Evolutionary conservation across 2,888 invertebrate genomes (phyloP).

Genomic region (Cephus nigrinus): DNA sequence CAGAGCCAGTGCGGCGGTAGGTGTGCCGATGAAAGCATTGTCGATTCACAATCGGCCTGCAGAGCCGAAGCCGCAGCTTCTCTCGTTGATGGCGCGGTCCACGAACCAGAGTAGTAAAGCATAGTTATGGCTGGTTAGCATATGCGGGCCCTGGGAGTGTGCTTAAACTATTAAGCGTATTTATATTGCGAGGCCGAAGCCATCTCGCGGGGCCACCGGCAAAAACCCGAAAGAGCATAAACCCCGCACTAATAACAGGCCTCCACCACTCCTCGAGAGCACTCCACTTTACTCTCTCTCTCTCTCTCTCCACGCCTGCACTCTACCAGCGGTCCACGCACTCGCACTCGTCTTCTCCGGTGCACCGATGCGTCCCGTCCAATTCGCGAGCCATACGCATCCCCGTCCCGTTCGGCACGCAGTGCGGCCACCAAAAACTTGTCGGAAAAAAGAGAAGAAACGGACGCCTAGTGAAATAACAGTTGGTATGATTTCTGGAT

Average conservation of each 20-base stretch:
- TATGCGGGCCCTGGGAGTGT: constrained; percentile 56
- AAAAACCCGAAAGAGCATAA: constrained; percentile 65
- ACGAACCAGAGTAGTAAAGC: constrained; percentile 57
- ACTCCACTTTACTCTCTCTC: constrained; percentile 42
- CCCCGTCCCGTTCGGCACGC: not conserved
- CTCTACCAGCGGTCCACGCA: too few relatives aligned
- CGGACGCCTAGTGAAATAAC: not conserved
- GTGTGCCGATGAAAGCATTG: not conserved
- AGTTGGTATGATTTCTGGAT: not conserved
- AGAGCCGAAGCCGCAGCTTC: constrained; percentile 25
- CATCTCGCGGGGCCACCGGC: constrained; percentile 58
- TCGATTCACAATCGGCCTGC: not conserved
- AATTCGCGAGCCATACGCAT: not conserved
- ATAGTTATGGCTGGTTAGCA: constrained; percentile 65
- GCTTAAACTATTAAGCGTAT: constrained; percentile 66
- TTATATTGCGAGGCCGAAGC: constrained; percentile 62
- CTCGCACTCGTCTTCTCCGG: not conserved
- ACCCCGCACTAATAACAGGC: constrained; percentile 65
- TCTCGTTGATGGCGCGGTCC: constrained; percentile 20
- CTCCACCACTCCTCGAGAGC: constrained; percentile 49
- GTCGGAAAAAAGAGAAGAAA: not conserved
- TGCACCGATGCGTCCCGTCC: not conserved
- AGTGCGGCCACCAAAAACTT: not conserved
- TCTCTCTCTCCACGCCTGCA: not conserved
- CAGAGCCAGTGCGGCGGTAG: not conserved